These are phyloP conservation scores for Psittacula echo DNA, from an alignment of 2,797 vertebrate species.

Conservation along the genomic window DNA sequence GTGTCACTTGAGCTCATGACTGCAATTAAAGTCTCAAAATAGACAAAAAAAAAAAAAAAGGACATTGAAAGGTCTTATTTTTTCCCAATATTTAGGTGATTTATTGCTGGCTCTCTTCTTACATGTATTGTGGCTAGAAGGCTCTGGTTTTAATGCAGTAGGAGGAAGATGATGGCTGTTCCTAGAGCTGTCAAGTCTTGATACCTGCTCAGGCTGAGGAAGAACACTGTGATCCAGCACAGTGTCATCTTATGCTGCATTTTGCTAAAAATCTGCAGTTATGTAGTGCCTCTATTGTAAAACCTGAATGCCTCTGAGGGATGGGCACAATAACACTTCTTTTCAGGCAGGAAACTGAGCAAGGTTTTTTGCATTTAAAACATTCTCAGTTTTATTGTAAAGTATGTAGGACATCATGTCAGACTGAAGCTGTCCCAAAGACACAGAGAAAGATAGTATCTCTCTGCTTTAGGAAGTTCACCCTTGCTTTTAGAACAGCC, in stretches of 20 bases:
- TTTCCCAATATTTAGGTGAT: not conserved
- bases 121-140: not conserved
- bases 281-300: not conserved
- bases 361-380: not conserved
- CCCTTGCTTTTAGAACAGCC: not conserved
- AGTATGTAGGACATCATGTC: not conserved
- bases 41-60: not conserved
- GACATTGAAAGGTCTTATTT: not conserved
- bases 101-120: not conserved
- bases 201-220: not conserved
- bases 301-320: not conserved
- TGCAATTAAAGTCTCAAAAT: not conserved
- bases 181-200: not conserved
- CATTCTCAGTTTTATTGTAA: not conserved
- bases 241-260: not conserved
- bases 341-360: not conserved
- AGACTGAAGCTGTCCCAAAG: not conserved
- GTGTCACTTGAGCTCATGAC: not conserved
- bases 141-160: not conserved
- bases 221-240: not conserved
- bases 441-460: fast-evolving
- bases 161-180: not conserved
- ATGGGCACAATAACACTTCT: not conserved
- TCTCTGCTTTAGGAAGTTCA: not conserved
- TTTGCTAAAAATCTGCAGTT: not conserved